Base-by-base conservation (phyloP, 2,888 invertebrate species). In the Operophtera brumata region DNA sequence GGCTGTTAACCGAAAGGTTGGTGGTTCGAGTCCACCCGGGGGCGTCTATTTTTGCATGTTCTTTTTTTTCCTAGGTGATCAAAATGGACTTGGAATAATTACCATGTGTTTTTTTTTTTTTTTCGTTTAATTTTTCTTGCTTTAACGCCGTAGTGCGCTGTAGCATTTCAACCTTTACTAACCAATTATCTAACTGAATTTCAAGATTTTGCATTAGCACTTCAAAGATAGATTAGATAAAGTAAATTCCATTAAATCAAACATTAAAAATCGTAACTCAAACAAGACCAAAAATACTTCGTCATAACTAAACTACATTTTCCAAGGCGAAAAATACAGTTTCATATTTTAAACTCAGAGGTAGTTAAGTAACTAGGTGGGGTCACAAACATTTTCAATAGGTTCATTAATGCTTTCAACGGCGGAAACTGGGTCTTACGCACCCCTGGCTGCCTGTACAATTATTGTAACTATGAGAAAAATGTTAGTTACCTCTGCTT, bases 1-100 rank as follows among this genome's bases (percentile, higher is more conserved):
- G 96, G 96, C 96, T 96, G 96, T 96, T 96, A 96, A 96, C 96
- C 96, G 96, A 96, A 96, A 96, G 96, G 96, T 96, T 96, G 96
- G 96, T 96, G 96, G 96, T 96, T 96, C 96, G 93, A 96, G 95
- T 94, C 96, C 96, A 96, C 96, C 96, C 95, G 95, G 96, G 95
- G 95, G 95, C 96, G 95, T 3, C 47, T 58, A 78, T 91, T 92
- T 67, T 70, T 66, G 58, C 46, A 43, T 9, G n/a, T 1, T 35
- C 10, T 12, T 35, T 12, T 11, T 12, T 12, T 35, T n/a, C n/a
- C n/a, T n/a, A n/a, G n/a, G n/a, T n/a, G n/a, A n/a, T n/a, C n/a
- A n/a, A n/a, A n/a, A n/a, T n/a, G n/a, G n/a, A n/a, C n/a, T n/a
- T n/a, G n/a, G n/a, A n/a, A n/a, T n/a, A n/a, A 20, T 20, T 20